Percentiles rank a stretch among this genome's conserved stretches.
phyloP scores from a whole-genome alignment of 2,797 vertebrate species.

The Onychomys torridus region DNA sequence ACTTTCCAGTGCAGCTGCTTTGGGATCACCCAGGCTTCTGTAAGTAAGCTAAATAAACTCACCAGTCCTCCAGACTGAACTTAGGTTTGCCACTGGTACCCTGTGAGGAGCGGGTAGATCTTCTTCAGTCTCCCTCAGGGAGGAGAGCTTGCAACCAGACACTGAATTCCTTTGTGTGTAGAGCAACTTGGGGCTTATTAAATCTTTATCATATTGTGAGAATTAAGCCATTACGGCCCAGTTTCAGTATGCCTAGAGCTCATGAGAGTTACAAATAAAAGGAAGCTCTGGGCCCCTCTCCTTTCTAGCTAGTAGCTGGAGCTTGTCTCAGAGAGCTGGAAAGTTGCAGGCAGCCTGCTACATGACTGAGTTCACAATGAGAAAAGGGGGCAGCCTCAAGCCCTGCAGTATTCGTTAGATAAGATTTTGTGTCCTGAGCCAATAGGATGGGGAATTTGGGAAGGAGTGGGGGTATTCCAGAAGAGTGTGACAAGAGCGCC shows the following conservation, averaged over 20 bases:
- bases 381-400: neutral
- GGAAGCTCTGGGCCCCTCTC: neutral
- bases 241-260: no score
- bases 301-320: no score
- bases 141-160: neutral
- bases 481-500: neutral
- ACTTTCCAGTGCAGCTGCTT: neutral
- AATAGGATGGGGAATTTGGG: neutral
- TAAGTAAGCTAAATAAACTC: neutral
- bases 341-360: neutral
- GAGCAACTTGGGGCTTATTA: no score
- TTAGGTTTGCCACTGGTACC: neutral
- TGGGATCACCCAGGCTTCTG: neutral
- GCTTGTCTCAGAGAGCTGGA: neutral
- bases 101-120: neutral
- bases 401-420: neutral
- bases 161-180: accelerated
- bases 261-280: neutral
- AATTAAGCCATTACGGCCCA: neutral
- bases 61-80: neutral
- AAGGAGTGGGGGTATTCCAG: neutral
- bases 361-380: neutral
- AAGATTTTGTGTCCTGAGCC: neutral
- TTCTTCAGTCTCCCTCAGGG: neutral
- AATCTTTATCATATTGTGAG: accelerated